Percentiles rank a stretch among this genome's conserved stretches.
Evolutionary conservation across 2,797 vertebrate species (phyloP).

Genomic region (Acomys russatus): DNA sequence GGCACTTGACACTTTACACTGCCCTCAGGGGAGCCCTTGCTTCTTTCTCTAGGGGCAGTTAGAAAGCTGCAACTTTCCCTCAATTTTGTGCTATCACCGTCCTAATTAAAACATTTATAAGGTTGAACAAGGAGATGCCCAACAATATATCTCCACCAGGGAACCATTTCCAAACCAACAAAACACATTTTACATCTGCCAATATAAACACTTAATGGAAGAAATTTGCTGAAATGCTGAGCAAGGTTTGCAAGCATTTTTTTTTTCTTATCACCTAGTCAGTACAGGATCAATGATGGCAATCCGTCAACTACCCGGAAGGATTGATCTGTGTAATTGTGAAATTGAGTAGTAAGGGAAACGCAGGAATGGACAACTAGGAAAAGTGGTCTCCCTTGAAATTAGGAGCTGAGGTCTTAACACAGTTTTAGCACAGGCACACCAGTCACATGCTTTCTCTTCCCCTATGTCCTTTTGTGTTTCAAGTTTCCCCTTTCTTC

Average conservation of each 20-base stretch:
- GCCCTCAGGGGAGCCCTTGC: not conserved
- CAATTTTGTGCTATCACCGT: not conserved
- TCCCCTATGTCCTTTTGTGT: not conserved
- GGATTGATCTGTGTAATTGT: slow-evolving; percentile 76
- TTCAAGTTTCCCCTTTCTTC: not conserved
- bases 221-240: slow-evolving; percentile 74
- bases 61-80: not conserved
- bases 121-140: not conserved
- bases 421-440: not conserved
- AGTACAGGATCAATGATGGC: slow-evolving; percentile 73
- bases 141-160: slow-evolving; percentile 44
- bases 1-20: not conserved
- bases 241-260: slow-evolving; percentile 63
- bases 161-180: slow-evolving; percentile 60
- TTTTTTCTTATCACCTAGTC: not conserved
- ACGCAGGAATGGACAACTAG: slow-evolving; percentile 56
- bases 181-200: slow-evolving; percentile 63
- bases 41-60: not conserved
- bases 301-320: slow-evolving; percentile 79
- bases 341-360: slow-evolving; percentile 71
- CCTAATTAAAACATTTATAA: slow-evolving; percentile 65
- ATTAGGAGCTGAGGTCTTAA: slow-evolving; percentile 55
- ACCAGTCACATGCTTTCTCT: not conserved
- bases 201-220: slow-evolving; percentile 79
- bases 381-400: slow-evolving; percentile 56